Conservation (phyloP, 1,140 invertebrate genomes). For the Aphis gossypii region DNA sequence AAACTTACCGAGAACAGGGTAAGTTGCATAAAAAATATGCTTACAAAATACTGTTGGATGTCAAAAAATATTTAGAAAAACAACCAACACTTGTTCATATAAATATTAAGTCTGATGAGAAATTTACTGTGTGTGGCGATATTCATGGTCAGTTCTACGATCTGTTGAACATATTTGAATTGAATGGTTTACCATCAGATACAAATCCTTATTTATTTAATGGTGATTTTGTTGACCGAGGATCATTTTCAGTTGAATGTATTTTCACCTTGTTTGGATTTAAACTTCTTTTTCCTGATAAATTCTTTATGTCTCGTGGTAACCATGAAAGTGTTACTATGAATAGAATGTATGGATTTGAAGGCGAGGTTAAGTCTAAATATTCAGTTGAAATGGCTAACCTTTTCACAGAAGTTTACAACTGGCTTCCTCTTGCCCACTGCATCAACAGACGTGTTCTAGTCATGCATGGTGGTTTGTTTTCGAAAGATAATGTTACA, state of each 20-base stretch:
- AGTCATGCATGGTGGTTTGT: constrained; percentile 95
- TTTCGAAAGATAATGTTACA: constrained; percentile 87
- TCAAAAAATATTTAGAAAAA: constrained; percentile 83
- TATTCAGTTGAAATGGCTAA: constrained; percentile 94
- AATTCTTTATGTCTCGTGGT: constrained; percentile 86
- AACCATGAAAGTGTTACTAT: constrained; percentile 98
- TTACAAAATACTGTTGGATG: constrained; percentile 94
- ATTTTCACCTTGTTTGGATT: constrained; percentile 98
- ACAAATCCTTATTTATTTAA: constrained; percentile 98
- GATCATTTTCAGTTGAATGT: constrained; percentile 98
- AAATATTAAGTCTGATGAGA: constrained; percentile 81
- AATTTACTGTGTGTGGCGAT: constrained; percentile 99
- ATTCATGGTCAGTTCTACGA: constrained; percentile 99
- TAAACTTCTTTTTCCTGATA: constrained; percentile 94
- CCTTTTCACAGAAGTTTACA: constrained; percentile 98
- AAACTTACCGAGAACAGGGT: constrained; percentile 90
- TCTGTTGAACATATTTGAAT: constrained; percentile 95
- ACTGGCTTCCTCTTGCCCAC: constrained; percentile 95
- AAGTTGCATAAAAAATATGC: constrained; percentile 97
- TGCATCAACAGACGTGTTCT: constrained; percentile 92
- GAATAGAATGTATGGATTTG: constrained; percentile 99
- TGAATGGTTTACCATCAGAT: constrained; percentile 94
- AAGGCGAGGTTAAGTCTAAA: constrained; percentile 96
- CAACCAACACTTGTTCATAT: constrained; percentile 92
- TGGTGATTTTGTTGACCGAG: constrained; percentile 99